These are phyloP conservation scores for Sebastes paucispinis DNA, from an alignment of 2,797 vertebrate species.

Conservation along the genomic window DNA sequence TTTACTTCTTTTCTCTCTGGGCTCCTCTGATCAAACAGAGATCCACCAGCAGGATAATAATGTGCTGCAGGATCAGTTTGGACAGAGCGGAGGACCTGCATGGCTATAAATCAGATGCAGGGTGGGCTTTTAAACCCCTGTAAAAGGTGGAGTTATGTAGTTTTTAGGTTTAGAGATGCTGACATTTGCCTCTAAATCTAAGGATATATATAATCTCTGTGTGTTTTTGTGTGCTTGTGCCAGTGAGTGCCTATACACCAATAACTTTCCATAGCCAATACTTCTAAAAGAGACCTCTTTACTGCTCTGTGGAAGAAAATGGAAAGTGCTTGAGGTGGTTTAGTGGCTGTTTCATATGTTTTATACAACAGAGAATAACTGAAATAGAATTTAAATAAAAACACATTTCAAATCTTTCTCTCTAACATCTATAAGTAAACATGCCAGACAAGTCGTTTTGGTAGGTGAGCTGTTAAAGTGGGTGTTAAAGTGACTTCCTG, in stretches of 20 bases:
- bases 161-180: neutral
- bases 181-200: neutral
- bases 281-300: neutral
- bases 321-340: neutral
- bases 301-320: neutral
- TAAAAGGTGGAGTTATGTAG: neutral
- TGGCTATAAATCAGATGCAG: neutral
- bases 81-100: neutral
- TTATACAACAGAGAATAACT: too few species aligned
- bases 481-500: neutral
- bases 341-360: neutral
- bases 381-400: neutral
- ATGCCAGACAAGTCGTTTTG: neutral
- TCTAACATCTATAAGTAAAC: neutral
- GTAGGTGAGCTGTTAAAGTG: neutral
- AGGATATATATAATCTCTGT: too few species aligned
- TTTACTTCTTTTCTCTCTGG: neutral
- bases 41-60: constrained; percentile 1
- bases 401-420: neutral
- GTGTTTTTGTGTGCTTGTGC: neutral
- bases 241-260: neutral
- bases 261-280: neutral
- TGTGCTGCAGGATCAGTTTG: neutral
- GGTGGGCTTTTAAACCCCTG: neutral
- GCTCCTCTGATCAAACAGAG: constrained; percentile 17